phyloP scores from a whole-genome alignment of 2,113 vertebrate species.

The Ranitomeya imitator region DNA sequence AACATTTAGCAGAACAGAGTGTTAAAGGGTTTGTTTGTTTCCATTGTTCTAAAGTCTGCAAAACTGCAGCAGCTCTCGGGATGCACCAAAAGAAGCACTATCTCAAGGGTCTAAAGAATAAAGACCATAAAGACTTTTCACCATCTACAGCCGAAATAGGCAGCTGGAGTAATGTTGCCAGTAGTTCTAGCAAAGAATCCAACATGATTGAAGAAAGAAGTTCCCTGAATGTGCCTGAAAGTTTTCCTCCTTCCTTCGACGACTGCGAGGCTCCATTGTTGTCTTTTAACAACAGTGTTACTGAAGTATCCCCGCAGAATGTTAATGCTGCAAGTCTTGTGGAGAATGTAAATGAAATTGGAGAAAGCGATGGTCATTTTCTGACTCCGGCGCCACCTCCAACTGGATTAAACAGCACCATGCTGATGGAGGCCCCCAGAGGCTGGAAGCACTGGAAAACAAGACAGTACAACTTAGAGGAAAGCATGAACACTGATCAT shows the following conservation, averaged over 20 bases:
- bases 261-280: constrained; percentile 39
- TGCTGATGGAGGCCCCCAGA: constrained; percentile 46
- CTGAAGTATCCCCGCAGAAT: constrained; percentile 43
- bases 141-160: neutral
- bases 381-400: constrained; percentile 26
- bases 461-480: constrained; percentile 50
- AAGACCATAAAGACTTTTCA: constrained; percentile 35
- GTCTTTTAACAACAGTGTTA: constrained; percentile 28
- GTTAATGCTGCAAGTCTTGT: constrained; percentile 4
- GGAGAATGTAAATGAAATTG: constrained; percentile 40
- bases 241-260: constrained; percentile 25
- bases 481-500: constrained; percentile 51
- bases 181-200: constrained; percentile 4
- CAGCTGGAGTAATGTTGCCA: constrained; percentile 3
- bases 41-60: constrained; percentile 82
- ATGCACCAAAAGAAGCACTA: constrained; percentile 84
- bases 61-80: constrained; percentile 80
- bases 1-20: constrained; percentile 79
- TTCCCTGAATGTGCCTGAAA: constrained; percentile 41
- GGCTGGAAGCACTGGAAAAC: constrained; percentile 56
- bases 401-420: constrained; percentile 16
- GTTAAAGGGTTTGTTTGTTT: constrained; percentile 79
- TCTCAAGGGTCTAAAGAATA: constrained; percentile 72
- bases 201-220: neutral
- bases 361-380: constrained; percentile 14